These are phyloP conservation scores for Pterophyllum scalare DNA, from an alignment of 2,113 vertebrate genomes.

Conservation along the genomic window DNA sequence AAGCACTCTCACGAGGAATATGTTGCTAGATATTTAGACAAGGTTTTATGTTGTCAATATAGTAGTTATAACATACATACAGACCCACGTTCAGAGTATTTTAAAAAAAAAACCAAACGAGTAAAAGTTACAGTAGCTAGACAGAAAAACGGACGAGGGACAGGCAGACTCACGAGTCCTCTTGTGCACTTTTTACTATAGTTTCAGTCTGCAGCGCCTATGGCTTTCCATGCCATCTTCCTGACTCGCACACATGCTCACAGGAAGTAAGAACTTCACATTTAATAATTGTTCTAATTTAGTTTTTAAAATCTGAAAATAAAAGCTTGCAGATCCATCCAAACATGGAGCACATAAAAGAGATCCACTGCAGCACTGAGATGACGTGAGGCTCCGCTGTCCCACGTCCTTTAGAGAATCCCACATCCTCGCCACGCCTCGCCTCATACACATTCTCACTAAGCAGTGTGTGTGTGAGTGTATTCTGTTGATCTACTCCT, in stretches of 20 bases:
- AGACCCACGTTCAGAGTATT: conserved; percentile 68
- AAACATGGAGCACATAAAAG: not conserved
- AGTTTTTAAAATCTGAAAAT: not conserved
- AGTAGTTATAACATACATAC: conserved; percentile 65
- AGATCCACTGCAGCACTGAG: conserved; percentile 56
- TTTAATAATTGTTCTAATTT: not conserved
- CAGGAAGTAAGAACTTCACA: not conserved
- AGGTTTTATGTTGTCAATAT: conserved; percentile 61
- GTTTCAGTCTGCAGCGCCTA: not conserved
- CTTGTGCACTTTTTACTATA: conserved; percentile 35
- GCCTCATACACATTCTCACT: conserved; percentile 56
- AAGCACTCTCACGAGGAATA: conserved; percentile 76
- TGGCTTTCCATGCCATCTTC: conserved; percentile 5
- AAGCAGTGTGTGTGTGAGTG: conserved; percentile 42
- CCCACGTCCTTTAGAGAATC: conserved; percentile 56
- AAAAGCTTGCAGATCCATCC: not conserved
- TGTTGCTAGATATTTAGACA: conserved; percentile 75
- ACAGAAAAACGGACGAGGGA: conserved; percentile 56
- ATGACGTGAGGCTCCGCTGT: conserved; percentile 59
- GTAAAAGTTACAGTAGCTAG: conserved; percentile 64
- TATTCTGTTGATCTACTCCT: conserved; percentile 23
- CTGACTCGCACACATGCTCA: not conserved
- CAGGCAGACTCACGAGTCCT: conserved; percentile 47
- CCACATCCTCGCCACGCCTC: conserved; percentile 66
- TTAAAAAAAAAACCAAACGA: conserved; percentile 74